phyloP scores from a whole-genome alignment of 2,113 vertebrate species.

The Zapornia atra region DNA sequence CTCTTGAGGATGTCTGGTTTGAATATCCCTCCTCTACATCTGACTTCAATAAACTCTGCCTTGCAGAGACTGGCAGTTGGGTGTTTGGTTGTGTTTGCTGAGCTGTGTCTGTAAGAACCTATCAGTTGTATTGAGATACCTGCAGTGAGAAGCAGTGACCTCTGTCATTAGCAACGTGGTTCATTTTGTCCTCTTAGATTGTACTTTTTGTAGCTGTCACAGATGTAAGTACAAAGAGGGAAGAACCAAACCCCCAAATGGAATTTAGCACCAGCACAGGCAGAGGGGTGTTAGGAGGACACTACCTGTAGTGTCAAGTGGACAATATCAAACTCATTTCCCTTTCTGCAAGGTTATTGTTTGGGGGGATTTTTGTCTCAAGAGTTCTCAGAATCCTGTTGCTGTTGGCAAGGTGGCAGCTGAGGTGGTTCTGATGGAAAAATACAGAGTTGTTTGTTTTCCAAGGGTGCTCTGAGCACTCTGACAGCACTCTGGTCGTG shows the following conservation, averaged over 20 bases:
- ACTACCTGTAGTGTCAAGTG: neutral
- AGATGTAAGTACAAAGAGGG: neutral
- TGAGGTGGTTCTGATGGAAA: neutral
- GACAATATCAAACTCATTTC: neutral
- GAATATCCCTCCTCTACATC: neutral
- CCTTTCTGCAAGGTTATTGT: neutral
- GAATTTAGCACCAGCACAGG: neutral
- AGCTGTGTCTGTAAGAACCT: neutral
- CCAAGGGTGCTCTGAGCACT: neutral
- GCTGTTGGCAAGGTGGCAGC: neutral
- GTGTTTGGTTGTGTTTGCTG: neutral
- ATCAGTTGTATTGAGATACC: neutral
- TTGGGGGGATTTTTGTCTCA: neutral
- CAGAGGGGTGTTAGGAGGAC: neutral
- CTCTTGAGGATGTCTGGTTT: neutral
- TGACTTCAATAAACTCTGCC: neutral
- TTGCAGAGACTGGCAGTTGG: neutral
- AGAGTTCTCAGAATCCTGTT: neutral
- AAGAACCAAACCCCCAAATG: too few species aligned
- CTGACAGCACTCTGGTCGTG: neutral
- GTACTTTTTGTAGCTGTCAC: neutral
- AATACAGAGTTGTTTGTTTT: neutral
- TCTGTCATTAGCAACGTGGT: neutral
- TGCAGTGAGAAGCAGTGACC: neutral
- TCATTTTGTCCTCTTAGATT: neutral